Evolutionary conservation across 1,140 invertebrate genomes (phyloP).

Genomic region (Drosophila arizonae): DNA sequence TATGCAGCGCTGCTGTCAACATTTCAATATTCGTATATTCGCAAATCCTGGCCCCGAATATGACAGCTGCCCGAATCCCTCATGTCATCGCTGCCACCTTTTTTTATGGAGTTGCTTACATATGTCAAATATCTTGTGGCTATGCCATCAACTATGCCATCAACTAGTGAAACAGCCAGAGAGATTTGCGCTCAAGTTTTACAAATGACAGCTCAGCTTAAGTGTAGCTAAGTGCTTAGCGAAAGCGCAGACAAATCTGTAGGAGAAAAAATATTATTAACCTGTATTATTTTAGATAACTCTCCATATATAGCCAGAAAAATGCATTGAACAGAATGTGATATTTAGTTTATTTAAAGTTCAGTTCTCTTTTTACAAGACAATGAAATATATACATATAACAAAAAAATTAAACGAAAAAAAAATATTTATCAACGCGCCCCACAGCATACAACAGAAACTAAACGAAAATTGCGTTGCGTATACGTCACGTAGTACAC

Average conservation of each 20-base stretch:
- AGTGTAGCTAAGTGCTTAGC: slow-evolving; percentile 5
- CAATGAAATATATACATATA: too few species aligned
- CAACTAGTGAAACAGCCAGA: slow-evolving; percentile 28
- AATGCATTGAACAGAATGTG: background rate
- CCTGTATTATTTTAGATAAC: too few species aligned
- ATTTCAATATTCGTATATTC: slow-evolving; percentile 19
- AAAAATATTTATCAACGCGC: background rate
- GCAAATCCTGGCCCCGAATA: slow-evolving; percentile 62
- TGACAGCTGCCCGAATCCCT: slow-evolving; percentile 62
- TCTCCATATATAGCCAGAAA: background rate
- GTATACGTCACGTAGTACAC: slow-evolving; percentile 20
- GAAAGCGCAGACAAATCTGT: too few species aligned
- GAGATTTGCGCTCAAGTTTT: slow-evolving; percentile 24
- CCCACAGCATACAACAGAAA: slow-evolving; percentile 11
- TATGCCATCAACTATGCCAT: slow-evolving; percentile 18
- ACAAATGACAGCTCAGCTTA: slow-evolving; percentile 32
- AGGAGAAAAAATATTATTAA: too few species aligned
- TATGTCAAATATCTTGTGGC: background rate
- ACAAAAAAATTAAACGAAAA: background rate
- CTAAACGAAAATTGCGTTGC: background rate
- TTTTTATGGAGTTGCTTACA: slow-evolving; percentile 34
- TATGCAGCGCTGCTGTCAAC: slow-evolving; percentile 29
- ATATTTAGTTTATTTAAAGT: background rate
- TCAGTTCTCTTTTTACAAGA: too few species aligned
- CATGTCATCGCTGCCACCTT: slow-evolving; percentile 55